These are phyloP conservation scores for Aegotheles bennettii DNA, from an alignment of 2,113 vertebrate genomes.

Conservation along the genomic window DNA sequence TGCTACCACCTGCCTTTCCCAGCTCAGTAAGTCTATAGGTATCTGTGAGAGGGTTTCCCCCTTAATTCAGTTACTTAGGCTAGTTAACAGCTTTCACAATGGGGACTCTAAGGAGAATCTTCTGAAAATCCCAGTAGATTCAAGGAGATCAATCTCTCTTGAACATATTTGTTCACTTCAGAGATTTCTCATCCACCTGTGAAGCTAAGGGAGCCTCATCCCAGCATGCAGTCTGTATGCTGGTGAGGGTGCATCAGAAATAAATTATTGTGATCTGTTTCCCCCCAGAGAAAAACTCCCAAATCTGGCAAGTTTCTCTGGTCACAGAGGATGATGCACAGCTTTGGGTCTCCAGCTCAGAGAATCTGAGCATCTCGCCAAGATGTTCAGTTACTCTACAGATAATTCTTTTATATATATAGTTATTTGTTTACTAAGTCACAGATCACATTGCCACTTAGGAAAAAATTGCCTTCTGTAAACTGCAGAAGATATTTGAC, in stretches of 20 bases:
- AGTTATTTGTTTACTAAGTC: not conserved
- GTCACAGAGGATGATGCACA: not conserved
- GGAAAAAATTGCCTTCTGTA: not conserved
- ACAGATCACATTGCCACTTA: not conserved
- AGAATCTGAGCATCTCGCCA: not conserved
- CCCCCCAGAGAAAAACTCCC: not conserved
- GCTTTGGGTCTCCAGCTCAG: not conserved
- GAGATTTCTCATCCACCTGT: not conserved
- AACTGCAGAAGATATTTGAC: not conserved
- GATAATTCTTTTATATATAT: not conserved
- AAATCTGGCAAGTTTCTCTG: not conserved
- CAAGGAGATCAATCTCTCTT: not conserved
- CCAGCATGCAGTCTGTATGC: fast-evolving
- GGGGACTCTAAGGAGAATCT: fast-evolving
- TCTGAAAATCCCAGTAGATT: not conserved
- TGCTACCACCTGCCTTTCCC: not conserved
- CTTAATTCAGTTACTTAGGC: not conserved
- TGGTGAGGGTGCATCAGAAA: not conserved
- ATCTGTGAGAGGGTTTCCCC: not conserved
- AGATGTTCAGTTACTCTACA: not conserved
- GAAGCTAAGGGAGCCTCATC: not conserved
- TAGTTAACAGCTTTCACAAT: not conserved
- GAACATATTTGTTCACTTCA: not conserved
- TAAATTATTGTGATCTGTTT: not conserved
- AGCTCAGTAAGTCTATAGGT: not conserved